Evolutionary conservation across 1,140 invertebrate species (phyloP).

Genomic region (Pissodes strobi): DNA sequence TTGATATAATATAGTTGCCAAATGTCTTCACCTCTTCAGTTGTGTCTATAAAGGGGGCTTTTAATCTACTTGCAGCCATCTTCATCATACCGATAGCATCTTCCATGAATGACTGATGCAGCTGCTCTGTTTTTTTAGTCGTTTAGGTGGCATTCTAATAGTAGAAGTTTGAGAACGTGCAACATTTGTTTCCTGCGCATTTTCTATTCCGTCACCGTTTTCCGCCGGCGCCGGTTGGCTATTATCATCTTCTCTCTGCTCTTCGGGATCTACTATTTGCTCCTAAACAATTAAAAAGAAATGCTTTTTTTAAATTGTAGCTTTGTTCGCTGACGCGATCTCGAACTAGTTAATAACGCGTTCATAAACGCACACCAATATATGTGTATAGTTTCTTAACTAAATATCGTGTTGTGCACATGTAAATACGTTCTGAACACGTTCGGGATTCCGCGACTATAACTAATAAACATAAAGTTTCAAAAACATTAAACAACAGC

Average conservation of each 20-base stretch:
- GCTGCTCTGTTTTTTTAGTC: conserved; percentile 8
- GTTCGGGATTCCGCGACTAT: too few relatives aligned
- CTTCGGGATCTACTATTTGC: conserved; percentile 4
- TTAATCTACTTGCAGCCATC: conserved; percentile 14
- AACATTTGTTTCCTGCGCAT: conserved; percentile 1
- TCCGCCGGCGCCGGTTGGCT: conserved; percentile 1
- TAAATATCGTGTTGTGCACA: too few relatives aligned
- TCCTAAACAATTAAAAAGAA: conserved; percentile 13
- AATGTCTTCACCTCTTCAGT: conserved; percentile 15
- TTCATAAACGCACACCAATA: background rate
- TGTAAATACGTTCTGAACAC: too few relatives aligned
- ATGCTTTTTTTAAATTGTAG: background rate
- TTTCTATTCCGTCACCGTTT: conserved; percentile 5
- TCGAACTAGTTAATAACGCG: background rate
- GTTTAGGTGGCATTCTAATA: conserved; percentile 3
- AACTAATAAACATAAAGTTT: too few relatives aligned
- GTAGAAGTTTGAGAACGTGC: conserved; percentile 8
- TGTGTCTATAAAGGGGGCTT: conserved; percentile 12
- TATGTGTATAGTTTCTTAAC: too few relatives aligned
- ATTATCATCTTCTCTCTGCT: conserved; percentile 2
- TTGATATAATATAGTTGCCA: conserved; percentile 24
- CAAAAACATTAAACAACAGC: too few relatives aligned
- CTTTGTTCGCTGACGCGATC: background rate
- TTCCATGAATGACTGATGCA: conserved; percentile 8
- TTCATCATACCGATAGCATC: conserved; percentile 15